Evolutionary conservation across 2,113 vertebrate species (phyloP).

Genomic region (Gymnocephalus cernua): DNA sequence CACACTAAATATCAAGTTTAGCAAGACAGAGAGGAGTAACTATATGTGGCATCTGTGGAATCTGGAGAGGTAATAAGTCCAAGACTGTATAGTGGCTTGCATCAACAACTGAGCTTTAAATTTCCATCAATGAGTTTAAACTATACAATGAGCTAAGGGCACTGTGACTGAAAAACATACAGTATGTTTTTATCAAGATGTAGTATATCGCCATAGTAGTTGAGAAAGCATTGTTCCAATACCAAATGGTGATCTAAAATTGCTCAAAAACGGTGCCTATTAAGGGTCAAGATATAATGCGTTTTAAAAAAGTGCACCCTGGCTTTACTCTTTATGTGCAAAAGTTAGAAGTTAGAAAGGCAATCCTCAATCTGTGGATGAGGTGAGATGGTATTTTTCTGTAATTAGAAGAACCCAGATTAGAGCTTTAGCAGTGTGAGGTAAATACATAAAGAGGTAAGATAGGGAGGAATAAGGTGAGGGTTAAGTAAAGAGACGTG

Average conservation of each 20-base stretch:
- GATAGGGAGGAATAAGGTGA: background rate
- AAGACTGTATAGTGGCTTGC: constrained; percentile 44
- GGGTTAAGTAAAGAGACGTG: background rate
- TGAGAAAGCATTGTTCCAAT: constrained; percentile 8
- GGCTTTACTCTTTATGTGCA: constrained; percentile 18
- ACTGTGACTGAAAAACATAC: constrained; percentile 17
- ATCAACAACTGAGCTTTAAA: constrained; percentile 4
- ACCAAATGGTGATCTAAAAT: background rate
- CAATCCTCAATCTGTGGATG: background rate
- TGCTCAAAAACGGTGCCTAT: background rate
- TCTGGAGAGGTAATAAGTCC: constrained; percentile 41
- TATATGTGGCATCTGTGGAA: constrained; percentile 36
- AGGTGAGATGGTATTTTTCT: background rate
- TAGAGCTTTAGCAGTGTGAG: background rate
- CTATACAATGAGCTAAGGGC: constrained; percentile 2
- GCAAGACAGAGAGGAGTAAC: constrained; percentile 50
- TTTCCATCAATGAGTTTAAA: constrained; percentile 27
- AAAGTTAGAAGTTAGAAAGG: constrained; percentile 47
- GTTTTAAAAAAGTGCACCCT: background rate
- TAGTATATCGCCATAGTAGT: background rate
- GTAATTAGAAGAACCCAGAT: background rate
- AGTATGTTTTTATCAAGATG: background rate
- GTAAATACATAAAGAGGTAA: background rate
- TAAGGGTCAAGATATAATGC: background rate
- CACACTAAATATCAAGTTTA: constrained; percentile 60